Conservation (phyloP, 1,140 invertebrate species). For the Artemia franciscana region DNA sequence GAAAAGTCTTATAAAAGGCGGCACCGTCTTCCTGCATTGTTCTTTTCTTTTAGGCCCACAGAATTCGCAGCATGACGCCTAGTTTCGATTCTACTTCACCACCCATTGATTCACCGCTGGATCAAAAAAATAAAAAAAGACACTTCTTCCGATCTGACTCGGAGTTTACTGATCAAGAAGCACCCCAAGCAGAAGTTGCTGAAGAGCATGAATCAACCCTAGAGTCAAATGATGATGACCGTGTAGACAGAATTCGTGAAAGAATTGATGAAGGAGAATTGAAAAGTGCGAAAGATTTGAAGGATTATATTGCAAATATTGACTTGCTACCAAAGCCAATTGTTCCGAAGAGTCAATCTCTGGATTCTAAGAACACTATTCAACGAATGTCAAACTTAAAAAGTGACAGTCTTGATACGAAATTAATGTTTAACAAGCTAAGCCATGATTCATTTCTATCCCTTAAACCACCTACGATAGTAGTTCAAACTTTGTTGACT, state of each 20-base stretch:
- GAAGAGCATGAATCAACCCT: constrained; percentile 17
- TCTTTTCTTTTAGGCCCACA: not conserved
- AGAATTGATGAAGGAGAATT: constrained; percentile 34
- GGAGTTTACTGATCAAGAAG: constrained; percentile 36
- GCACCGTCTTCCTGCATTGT: constrained; percentile 16
- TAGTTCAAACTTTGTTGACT: constrained; percentile 24
- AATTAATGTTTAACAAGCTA: constrained; percentile 6
- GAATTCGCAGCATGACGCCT: not conserved
- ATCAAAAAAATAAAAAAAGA: constrained; percentile 8
- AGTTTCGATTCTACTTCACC: constrained; percentile 10
- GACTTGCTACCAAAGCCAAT: constrained; percentile 8
- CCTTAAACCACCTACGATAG: constrained; percentile 32
- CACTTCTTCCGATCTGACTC: constrained; percentile 31
- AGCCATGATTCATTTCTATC: constrained; percentile 14
- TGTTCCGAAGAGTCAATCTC: constrained; percentile 7
- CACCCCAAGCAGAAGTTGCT: not conserved
- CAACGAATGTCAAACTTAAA: constrained; percentile 11
- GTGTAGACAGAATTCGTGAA: constrained; percentile 21
- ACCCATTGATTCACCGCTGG: constrained; percentile 13
- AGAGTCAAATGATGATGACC: constrained; percentile 41
- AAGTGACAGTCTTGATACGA: constrained; percentile 16
- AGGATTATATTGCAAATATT: constrained; percentile 25
- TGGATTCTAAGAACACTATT: constrained; percentile 7
- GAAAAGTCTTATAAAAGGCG: no score
- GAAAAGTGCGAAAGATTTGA: constrained; percentile 36